Percentiles rank a stretch among this genome's conserved stretches.
phyloP scores from a whole-genome alignment of 2,113 vertebrate genomes.

The Brienomyrus brachyistius region DNA sequence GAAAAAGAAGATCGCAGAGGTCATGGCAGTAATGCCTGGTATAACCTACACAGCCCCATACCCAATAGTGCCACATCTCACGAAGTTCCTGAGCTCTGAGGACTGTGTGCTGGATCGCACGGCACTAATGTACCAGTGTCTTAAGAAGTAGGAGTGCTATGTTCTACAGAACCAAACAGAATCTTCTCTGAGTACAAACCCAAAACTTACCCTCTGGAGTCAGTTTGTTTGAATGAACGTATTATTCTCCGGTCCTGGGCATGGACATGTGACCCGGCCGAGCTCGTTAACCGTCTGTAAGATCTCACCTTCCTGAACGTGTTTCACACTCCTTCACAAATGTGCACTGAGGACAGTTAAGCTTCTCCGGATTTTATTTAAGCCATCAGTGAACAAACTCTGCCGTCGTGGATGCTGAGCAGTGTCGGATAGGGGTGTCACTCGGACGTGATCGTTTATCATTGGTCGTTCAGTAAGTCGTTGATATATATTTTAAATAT shows the following conservation, averaged over 20 bases:
- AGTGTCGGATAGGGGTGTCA: background rate
- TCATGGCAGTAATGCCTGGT: conserved; percentile 68
- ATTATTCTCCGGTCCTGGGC: background rate
- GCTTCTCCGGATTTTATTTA: background rate
- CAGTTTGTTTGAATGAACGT: background rate
- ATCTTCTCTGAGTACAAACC: background rate
- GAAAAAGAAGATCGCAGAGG: conserved; percentile 71
- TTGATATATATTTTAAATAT: conserved; percentile 8
- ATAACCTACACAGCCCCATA: conserved; percentile 59
- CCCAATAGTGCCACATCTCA: conserved; percentile 61
- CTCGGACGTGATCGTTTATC: background rate
- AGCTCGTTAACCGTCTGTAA: background rate
- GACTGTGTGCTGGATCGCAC: conserved; percentile 65
- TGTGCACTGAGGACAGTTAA: background rate
- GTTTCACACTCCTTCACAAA: conserved; percentile 4
- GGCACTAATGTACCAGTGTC: conserved; percentile 70
- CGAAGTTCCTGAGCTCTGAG: conserved; percentile 66
- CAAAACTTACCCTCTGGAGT: conserved; percentile 14
- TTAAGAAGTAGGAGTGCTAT: conserved; percentile 55
- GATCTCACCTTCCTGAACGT: background rate
- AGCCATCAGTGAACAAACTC: background rate
- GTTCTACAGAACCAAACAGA: background rate
- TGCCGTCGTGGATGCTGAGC: background rate
- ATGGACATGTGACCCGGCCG: background rate
- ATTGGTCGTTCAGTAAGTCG: background rate